Conservation (phyloP, 2,113 vertebrate species). For the Neolamprologus caudopunctatus region DNA sequence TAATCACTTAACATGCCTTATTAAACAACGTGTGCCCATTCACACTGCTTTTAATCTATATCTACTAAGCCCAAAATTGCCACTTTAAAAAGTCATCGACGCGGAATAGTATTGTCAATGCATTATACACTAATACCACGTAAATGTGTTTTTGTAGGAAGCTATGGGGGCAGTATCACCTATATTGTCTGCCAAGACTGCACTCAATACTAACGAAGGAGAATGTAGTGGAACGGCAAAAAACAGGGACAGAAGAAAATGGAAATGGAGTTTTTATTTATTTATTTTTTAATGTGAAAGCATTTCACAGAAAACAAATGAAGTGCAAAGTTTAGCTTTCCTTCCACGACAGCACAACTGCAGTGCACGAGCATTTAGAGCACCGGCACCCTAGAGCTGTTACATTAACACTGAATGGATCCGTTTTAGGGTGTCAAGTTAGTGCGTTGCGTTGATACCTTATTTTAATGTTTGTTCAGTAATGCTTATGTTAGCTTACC, state of each 20-base stretch:
- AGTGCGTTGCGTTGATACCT: neutral
- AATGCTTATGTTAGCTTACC: neutral
- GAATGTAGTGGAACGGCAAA: neutral
- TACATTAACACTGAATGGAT: neutral
- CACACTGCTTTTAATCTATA: neutral
- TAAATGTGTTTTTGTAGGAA: neutral
- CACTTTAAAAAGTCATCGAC: neutral
- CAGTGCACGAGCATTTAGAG: neutral
- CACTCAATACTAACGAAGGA: neutral
- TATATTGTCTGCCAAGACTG: accelerated
- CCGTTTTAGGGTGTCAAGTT: neutral
- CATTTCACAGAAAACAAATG: neutral
- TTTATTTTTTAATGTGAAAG: neutral
- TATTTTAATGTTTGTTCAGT: neutral
- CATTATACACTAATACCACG: neutral
- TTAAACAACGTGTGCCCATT: neutral
- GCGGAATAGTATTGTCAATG: accelerated
- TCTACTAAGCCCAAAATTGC: neutral
- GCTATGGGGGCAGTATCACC: accelerated
- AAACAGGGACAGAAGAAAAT: neutral
- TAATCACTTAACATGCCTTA: neutral
- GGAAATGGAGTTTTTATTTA: neutral
- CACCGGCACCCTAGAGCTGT: neutral
- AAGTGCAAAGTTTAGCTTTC: neutral
- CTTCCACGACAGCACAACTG: neutral